Percentiles rank a stretch among this genome's conserved stretches.
These are phyloP conservation scores for Bursaphelenchus mucronatus DNA, from an alignment of 1,140 invertebrate genomes.

Conservation along the genomic window DNA sequence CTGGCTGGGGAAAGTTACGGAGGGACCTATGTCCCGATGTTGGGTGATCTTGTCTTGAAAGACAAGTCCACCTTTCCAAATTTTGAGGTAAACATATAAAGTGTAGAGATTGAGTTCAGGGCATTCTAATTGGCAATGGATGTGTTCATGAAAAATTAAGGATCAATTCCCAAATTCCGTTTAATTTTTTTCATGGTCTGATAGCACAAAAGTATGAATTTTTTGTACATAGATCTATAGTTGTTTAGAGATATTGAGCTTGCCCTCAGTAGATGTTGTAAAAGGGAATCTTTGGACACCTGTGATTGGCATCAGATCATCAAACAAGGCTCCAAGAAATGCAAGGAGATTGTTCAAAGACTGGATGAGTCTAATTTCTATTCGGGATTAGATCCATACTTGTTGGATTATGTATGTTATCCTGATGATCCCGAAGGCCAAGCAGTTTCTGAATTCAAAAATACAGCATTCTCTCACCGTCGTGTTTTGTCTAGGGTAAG, in stretches of 20 bases:
- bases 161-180: slow-evolving; percentile 35
- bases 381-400: slow-evolving; percentile 44
- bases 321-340: slow-evolving; percentile 6
- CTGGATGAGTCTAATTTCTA: slow-evolving; percentile 19
- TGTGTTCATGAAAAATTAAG: slow-evolving; percentile 39
- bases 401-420: slow-evolving; percentile 41
- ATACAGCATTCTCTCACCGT: too few relatives aligned
- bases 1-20: slow-evolving; percentile 82
- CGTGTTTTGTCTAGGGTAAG: too few relatives aligned
- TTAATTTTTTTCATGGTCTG: slow-evolving; percentile 39
- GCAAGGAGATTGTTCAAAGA: slow-evolving; percentile 12
- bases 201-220: slow-evolving; percentile 31
- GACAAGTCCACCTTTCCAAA: slow-evolving; percentile 30
- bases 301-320: slow-evolving; percentile 29
- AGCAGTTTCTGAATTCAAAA: slow-evolving; percentile 1
- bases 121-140: slow-evolving; percentile 48
- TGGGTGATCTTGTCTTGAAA: slow-evolving; percentile 22
- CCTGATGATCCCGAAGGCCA: slow-evolving; percentile 10
- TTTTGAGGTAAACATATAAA: slow-evolving; percentile 25
- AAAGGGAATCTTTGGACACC: not conserved
- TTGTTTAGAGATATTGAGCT: slow-evolving; percentile 15
- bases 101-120: slow-evolving; percentile 10
- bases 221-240: not conserved
- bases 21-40: slow-evolving; percentile 63
- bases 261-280: slow-evolving; percentile 24